Evolutionary conservation across 2,797 vertebrate species (phyloP), one percentile per base, ranked within the genome.

Genomic region (Australoheros facetus): DNA sequence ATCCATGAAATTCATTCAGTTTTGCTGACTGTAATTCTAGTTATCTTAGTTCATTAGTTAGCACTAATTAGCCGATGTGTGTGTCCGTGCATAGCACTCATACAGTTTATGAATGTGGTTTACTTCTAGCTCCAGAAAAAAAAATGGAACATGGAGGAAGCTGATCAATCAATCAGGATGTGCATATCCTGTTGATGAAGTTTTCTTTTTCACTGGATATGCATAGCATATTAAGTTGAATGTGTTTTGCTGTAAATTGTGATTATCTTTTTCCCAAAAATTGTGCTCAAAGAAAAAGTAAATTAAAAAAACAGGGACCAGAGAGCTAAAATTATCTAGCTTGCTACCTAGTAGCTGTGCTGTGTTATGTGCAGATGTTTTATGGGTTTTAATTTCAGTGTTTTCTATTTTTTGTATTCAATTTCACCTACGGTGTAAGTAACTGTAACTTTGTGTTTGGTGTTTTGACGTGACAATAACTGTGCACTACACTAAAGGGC

Each of bases 401-500:
- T 0, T 51, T 55, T 14, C 6, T 17, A 2, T 48, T 48, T 66
- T 69, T 69, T 30, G 26, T n/a, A 30, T 69, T 51, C 11, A 30
- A 7, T 17, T 51, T 19, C 48, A 51, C 16, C 7, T 17, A 8
- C 48, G 17, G 17, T 51, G 48, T 51, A 19, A 69, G 26, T 42
- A 69, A 51, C 48, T 69, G 45, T 51, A 69, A 69, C 26, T 51
- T 30, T 30, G 64, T 51, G 64, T 60, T 60, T 60, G 58, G 11
- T 37, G n/a, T 71, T 58, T 70, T 8, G 13, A 66, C 34, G 48
- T 60, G 59, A 45, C 34, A 54, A 45, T 79, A 58, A 77, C 53
- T 59, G 56, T 28, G 55, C 9, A 30, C 48, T 54, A 13, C 21
- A 19, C 48, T 60, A 14, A 45, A 62, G 37, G 77, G 51, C 66